Conservation (phyloP, 1,140 invertebrate genomes). For the Andrena cerasifolii region DNA sequence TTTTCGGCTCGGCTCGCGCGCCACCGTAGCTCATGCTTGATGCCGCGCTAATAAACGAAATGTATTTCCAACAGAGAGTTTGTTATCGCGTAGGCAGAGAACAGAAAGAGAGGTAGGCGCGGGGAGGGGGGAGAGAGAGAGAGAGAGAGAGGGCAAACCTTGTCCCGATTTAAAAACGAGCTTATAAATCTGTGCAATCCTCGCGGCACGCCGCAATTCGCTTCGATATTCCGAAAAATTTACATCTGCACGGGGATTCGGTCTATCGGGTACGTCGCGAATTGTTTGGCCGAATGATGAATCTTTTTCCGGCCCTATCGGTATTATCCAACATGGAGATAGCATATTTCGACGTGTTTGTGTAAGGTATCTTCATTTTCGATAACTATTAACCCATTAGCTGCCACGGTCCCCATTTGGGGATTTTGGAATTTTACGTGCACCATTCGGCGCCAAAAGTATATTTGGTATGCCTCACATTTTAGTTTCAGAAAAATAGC, state of each 20-base stretch:
- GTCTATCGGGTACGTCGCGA: background rate
- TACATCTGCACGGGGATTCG: conserved; percentile 24
- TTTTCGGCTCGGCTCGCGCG: background rate
- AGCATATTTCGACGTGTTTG: too few relatives aligned
- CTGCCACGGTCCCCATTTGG: too few relatives aligned
- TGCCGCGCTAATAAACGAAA: background rate
- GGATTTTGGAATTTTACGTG: too few relatives aligned
- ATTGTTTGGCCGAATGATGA: background rate
- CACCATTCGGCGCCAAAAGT: too few relatives aligned
- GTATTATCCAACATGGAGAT: background rate
- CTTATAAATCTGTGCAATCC: conserved; percentile 39
- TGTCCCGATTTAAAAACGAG: conserved; percentile 45
- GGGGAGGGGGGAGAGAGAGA: background rate
- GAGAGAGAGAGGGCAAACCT: conserved; percentile 24
- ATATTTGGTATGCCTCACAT: too few relatives aligned
- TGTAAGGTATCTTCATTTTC: too few relatives aligned
- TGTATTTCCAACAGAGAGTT: background rate
- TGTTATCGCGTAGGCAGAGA: background rate
- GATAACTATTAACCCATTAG: too few relatives aligned
- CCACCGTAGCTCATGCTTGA: too few relatives aligned
- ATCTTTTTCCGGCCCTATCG: background rate
- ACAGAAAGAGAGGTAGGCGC: too few relatives aligned
- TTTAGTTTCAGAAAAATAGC: too few relatives aligned
- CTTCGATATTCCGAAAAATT: conserved; percentile 40
- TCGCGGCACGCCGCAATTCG: conserved; percentile 34